Conservation (phyloP, 2,113 vertebrate genomes). For the Charina bottae region DNA sequence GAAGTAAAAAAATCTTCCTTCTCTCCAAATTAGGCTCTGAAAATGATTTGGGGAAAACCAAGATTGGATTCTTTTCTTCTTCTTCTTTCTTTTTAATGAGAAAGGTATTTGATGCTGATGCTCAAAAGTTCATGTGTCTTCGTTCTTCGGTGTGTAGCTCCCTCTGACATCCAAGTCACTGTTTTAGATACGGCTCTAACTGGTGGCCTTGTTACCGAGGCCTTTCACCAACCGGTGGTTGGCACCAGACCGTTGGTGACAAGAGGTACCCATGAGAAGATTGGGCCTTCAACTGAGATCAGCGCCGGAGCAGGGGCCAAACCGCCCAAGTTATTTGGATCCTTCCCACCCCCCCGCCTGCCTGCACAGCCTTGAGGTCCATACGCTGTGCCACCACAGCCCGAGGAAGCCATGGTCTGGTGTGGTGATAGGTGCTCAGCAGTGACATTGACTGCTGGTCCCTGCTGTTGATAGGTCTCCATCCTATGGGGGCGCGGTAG, state of each 20-base stretch:
- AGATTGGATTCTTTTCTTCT: neutral
- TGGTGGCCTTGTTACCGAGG: too few relatives aligned
- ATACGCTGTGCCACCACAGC: neutral
- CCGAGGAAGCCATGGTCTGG: neutral
- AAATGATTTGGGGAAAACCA: neutral
- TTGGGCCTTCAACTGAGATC: too few relatives aligned
- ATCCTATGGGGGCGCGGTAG: too few relatives aligned
- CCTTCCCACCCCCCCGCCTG: neutral
- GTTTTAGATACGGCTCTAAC: too few relatives aligned
- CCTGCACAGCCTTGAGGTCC: neutral
- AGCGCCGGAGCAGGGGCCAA: neutral
- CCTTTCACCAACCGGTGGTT: too few relatives aligned
- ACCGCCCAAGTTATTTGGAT: neutral
- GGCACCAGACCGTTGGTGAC: too few relatives aligned
- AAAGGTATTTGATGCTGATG: too few relatives aligned
- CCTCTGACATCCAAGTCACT: too few relatives aligned
- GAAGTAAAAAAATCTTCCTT: neutral
- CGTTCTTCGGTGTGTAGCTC: too few relatives aligned
- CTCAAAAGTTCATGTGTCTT: too few relatives aligned
- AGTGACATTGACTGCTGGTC: neutral
- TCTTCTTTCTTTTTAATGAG: neutral
- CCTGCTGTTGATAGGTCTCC: neutral
- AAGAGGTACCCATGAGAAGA: too few relatives aligned
- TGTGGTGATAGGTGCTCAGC: neutral
- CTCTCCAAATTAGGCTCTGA: neutral